A percentile compares a stretch with the other conserved stretches of the same genome.
Conservation (phyloP, 2,797 vertebrate species). For the Onychomys leucogaster region DNA sequence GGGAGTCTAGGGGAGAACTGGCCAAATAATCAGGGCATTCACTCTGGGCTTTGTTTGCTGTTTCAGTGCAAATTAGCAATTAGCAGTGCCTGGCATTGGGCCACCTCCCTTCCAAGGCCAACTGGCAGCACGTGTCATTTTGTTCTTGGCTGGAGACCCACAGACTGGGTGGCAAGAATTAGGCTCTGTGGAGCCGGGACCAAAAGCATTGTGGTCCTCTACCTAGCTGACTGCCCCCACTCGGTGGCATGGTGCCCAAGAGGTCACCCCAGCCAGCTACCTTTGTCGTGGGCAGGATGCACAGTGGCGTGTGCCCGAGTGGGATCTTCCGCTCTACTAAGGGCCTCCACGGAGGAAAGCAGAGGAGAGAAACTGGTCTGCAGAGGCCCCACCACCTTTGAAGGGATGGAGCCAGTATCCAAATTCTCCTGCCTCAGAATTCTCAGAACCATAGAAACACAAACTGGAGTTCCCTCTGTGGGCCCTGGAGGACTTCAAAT, state of each 20-base stretch:
- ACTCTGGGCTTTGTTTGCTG: constrained; percentile 83
- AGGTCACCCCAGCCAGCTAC: constrained; percentile 56
- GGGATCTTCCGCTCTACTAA: too few species aligned
- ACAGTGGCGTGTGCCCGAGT: background rate
- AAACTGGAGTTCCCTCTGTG: background rate
- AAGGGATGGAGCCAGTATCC: accelerated
- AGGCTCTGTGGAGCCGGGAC: background rate
- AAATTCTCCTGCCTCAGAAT: background rate
- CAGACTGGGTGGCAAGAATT: constrained; percentile 85
- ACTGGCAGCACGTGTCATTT: constrained; percentile 81
- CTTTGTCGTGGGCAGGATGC: accelerated
- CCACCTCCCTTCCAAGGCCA: constrained; percentile 84
- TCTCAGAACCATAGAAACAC: background rate
- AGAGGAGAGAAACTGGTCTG: background rate
- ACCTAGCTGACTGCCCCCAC: constrained; percentile 61
- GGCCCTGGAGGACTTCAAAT: background rate
- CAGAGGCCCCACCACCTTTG: background rate
- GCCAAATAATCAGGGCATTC: constrained; percentile 82
- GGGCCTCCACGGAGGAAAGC: background rate
- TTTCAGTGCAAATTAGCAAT: constrained; percentile 87
- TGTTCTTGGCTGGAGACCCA: constrained; percentile 84
- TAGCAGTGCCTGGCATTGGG: constrained; percentile 84
- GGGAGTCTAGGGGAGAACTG: constrained; percentile 49
- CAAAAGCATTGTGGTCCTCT: background rate
- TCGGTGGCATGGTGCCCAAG: constrained; percentile 51